Base-by-base conservation (phyloP, 2,888 invertebrate genomes). In the Xestoiulus laeticollis region DNA sequence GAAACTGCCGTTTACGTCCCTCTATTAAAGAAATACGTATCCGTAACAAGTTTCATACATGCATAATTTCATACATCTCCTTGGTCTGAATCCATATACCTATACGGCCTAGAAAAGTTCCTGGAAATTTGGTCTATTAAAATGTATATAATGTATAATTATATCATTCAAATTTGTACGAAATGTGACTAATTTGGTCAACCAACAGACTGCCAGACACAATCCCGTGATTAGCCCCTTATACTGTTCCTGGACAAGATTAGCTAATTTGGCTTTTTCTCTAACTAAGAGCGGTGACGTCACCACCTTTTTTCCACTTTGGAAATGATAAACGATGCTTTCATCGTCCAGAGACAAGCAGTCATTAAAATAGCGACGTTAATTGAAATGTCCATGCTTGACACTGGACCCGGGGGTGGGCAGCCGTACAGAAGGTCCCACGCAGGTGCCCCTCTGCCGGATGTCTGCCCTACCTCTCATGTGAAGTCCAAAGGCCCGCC, bases 381-480 rank as follows among this genome's bases (percentile, higher is more conserved):
- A 78, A 78, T 78, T 78, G 78, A 78, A 78, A 78, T 78, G 78
- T 78, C 78, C 78, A 12, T 26, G 78, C 78, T 12, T 16, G 78
- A 5, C 78, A 30, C 22, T 8, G 59, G 22, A 59, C 59, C 59
- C n/a, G 59, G 14, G 48, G 48, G 48, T 68, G 59, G 22, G 22
- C 59, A 22, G 22, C 8, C 10, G 19, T 19, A n/a, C 22, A 22
- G 30, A 59, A 30, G 48, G 78, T 78, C 78, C 78, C 78, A 78
- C 78, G 78, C 10, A 32, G 78, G 78, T 78, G 78, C 78, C 78
- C 78, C 78, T 78, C 78, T 78, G 78, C 78, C 78, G 78, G 78
- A 78, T 78, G 78, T 78, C 68, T 68, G 68, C 30, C 78, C 78
- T 78, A 78, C 78, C 78, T 78, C 78, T 32, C 30, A 78, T 38